Percentiles rank a stretch among this genome's conserved stretches.
Evolutionary conservation across 2,113 vertebrate species (phyloP).

Genomic region (Mus musculus): DNA sequence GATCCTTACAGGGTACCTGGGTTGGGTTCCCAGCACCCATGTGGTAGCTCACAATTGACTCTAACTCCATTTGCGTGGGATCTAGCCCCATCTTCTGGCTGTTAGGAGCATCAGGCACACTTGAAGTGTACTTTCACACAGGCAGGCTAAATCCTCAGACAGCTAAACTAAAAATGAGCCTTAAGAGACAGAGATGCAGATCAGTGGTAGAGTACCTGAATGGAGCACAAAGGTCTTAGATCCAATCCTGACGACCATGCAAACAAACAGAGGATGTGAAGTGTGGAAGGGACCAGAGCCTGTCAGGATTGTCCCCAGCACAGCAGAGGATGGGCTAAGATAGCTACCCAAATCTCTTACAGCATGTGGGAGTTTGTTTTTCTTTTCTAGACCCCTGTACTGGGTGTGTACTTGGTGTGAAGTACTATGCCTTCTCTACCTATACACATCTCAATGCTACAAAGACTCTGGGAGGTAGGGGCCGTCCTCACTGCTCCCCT

Average conservation of each 20-base stretch:
- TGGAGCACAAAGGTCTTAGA: neutral
- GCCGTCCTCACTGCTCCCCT: neutral
- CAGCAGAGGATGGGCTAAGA: neutral
- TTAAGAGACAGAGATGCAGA: neutral
- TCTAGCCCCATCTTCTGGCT: neutral
- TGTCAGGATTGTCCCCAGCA: neutral
- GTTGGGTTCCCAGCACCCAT: neutral
- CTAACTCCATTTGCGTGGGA: neutral
- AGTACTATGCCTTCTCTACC: neutral
- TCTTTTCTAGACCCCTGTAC: neutral
- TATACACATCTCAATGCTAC: neutral
- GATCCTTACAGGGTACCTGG: neutral
- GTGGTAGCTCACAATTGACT: neutral
- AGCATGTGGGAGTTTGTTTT: neutral
- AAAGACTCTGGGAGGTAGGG: neutral
- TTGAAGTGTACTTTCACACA: neutral
- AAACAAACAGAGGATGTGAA: neutral
- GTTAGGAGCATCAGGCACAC: neutral
- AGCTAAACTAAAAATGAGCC: neutral
- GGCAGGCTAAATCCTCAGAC: neutral
- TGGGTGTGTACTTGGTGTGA: neutral
- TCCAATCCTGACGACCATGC: neutral
- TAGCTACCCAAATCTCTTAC: no score
- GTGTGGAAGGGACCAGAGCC: neutral
- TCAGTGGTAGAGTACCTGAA: neutral